Base-by-base conservation (phyloP, 2,113 vertebrate species). In the Chinchilla lanigera region DNA sequence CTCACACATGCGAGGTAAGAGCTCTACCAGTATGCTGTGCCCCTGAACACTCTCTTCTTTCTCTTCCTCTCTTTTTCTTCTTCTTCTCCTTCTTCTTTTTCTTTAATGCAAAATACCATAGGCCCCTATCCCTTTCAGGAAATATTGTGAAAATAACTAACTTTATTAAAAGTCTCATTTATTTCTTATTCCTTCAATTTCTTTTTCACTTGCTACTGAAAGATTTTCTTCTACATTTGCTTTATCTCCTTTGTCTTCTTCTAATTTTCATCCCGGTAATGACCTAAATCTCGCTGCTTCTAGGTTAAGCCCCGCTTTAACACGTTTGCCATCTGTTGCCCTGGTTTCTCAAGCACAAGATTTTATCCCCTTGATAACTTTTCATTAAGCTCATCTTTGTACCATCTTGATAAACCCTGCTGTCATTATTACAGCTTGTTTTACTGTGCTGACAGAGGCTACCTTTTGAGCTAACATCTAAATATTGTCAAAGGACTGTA, bases 251-350 rank as follows among this genome's bases (percentile, higher is more conserved):
- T 89, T 95, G 56, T 50, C 4, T 41, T 84, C n/a, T 89, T 95
- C 81, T 97, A 60, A 63, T 92, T 96, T 78, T 83, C 84, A 87
- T 92, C 56, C 69, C 77, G 84, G 80, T 93, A 77, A 28, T 97
- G 95, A 97, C 96, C 97, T 97, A 89, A 97, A 97, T 97, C 91
- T 94, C 63, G 56, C 69, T 93, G 95, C 78, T 96, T 93, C 7
- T 26, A 84, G 61, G 65, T 87, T 98, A 98, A 97, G 81, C 96
- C 96, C 75, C 73, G 86, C 95, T 93, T 95, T 98, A 95, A 85
- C 60, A 78, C 47, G 50, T 52, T 61, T 86, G 61, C 97, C 97
- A 97, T 98, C 98, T 98, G 97, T 93, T 96, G 93, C 94, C 85
- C 82, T 95, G 71, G 83, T 33, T 87, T 96, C 67, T 50, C 35